These are phyloP conservation scores for Chitala chitala DNA, from an alignment of 2,113 vertebrate genomes.

Conservation along the genomic window DNA sequence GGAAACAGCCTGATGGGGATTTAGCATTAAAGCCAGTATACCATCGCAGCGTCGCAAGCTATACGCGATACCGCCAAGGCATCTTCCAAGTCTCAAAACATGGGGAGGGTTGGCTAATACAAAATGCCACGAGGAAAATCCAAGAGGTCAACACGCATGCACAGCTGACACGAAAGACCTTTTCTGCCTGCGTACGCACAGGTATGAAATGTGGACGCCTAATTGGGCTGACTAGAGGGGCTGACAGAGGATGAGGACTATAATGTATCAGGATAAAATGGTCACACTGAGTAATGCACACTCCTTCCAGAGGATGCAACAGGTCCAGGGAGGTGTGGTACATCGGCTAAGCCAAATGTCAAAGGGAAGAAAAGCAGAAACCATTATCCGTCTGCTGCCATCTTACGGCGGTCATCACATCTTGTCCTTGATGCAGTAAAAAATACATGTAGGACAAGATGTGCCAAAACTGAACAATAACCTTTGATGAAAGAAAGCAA, in stretches of 20 bases:
- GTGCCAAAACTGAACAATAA: neutral
- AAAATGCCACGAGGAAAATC: no score
- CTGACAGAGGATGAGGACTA: constrained; percentile 26
- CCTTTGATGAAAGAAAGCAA: neutral
- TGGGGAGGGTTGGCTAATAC: no score
- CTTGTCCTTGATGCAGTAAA: neutral
- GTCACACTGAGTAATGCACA: constrained; percentile 33
- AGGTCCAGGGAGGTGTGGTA: neutral
- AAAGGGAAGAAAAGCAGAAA: neutral
- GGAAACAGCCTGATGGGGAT: no score
- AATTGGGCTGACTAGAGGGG: constrained; percentile 1
- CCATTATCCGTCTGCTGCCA: neutral
- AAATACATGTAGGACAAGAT: neutral
- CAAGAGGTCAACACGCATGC: no score
- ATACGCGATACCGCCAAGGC: no score
- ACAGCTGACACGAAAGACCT: no score
- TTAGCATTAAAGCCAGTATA: no score
- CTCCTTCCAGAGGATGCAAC: constrained; percentile 20
- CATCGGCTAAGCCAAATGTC: constrained; percentile 27
- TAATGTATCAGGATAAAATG: constrained; percentile 18
- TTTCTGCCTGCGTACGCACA: constrained; percentile 32
- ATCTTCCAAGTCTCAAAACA: no score
- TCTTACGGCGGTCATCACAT: neutral
- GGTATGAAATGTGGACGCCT: constrained; percentile 27
- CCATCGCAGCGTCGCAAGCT: no score